phyloP scores from a whole-genome alignment of 2,888 invertebrate species.

The Augiades crinisus region DNA sequence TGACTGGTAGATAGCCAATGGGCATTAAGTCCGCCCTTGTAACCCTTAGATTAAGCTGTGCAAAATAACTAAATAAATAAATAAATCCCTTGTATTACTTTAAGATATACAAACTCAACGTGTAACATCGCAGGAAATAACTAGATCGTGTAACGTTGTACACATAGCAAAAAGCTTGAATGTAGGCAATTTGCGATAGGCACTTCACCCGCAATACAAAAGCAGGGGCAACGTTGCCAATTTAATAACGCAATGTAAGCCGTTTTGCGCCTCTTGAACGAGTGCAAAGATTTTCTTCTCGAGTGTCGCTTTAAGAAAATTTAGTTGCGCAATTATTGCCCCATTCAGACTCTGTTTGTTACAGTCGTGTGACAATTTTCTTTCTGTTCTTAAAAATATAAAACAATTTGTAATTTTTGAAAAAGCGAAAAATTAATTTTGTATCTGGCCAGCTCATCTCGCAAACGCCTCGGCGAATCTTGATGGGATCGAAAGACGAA shows the following conservation, averaged over 20 bases:
- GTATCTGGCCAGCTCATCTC: too few species aligned
- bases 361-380: neutral
- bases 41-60: too few species aligned
- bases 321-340: neutral
- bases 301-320: neutral
- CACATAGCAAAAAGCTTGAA: neutral
- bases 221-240: neutral
- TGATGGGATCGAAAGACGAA: too few species aligned
- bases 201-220: neutral
- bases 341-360: neutral
- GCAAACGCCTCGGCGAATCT: too few species aligned
- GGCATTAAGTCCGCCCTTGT: too few species aligned
- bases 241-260: neutral
- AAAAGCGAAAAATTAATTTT: neutral
- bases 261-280: neutral
- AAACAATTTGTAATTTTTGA: too few species aligned
- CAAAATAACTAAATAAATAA: too few species aligned
- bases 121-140: too few species aligned
- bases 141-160: too few species aligned
- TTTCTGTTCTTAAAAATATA: neutral
- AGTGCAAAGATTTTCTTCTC: neutral
- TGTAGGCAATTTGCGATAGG: neutral
- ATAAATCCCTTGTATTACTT: too few species aligned
- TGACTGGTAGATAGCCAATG: too few species aligned
- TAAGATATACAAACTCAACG: too few species aligned